A percentile compares a stretch with the other conserved stretches of the same genome.
These are phyloP conservation scores for Ochropleura leucogaster DNA, from an alignment of 2,888 invertebrate genomes.

Conservation along the genomic window DNA sequence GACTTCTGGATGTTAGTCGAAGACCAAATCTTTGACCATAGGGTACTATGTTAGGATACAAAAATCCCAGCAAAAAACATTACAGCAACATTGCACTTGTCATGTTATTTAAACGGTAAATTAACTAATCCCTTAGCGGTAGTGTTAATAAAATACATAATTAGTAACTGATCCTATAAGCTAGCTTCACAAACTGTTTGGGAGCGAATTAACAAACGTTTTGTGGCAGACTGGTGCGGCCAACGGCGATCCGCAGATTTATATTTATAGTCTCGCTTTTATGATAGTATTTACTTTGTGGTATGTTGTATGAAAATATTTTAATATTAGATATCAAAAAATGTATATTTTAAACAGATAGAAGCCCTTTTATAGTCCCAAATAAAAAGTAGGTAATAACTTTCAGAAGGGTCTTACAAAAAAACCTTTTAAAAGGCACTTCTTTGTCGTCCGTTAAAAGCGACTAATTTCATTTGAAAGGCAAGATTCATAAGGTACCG, in stretches of 20 bases:
- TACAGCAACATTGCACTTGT: too few species aligned
- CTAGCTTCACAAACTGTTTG: constrained; percentile 7
- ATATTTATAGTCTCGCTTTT: constrained; percentile 25
- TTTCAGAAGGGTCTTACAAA: background rate
- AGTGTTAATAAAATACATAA: constrained; percentile 28
- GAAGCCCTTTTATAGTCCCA: background rate
- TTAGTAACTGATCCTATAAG: constrained; percentile 11
- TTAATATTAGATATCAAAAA: background rate
- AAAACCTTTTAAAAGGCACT: background rate
- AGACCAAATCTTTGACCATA: too few species aligned
- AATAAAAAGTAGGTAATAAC: background rate
- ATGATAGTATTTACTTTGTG: constrained; percentile 2
- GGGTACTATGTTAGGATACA: too few species aligned
- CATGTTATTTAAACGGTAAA: background rate
- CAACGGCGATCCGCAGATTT: constrained; percentile 14
- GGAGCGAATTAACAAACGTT: constrained; percentile 28
- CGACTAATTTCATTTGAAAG: background rate
- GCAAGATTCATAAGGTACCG: background rate
- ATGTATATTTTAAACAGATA: background rate
- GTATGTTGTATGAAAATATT: constrained; percentile 4
- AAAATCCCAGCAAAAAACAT: too few species aligned
- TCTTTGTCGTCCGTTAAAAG: background rate
- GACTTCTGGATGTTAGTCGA: too few species aligned
- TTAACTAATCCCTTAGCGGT: background rate
- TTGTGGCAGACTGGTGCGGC: constrained; percentile 20